Evolutionary conservation across 2,888 invertebrate genomes (phyloP).

Genomic region (Euproctis similis): DNA sequence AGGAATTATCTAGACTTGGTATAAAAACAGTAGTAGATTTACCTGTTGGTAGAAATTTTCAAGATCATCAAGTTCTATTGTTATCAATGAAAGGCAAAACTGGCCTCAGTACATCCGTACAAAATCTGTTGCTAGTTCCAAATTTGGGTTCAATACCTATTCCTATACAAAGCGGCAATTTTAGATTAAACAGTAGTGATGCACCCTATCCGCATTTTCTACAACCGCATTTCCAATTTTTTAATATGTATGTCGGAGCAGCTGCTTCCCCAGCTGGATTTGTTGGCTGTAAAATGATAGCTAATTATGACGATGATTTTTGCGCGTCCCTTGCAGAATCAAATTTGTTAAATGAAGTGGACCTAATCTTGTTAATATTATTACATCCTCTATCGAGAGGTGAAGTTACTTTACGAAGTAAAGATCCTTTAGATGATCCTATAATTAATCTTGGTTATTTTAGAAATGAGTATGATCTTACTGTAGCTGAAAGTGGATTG

Average conservation of each 20-base stretch:
- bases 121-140: conserved; percentile 26
- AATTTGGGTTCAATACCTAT: conserved; percentile 35
- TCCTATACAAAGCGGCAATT: conserved; percentile 43
- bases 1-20: conserved; percentile 33
- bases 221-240: conserved; percentile 51
- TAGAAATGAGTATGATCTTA: conserved; percentile 39
- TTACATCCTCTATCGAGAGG: conserved; percentile 55
- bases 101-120: conserved; percentile 46
- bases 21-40: conserved; percentile 43
- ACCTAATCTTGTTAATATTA: conserved; percentile 31
- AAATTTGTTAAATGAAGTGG: conserved; percentile 40
- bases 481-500: conserved; percentile 33
- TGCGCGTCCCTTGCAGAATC: conserved; percentile 38
- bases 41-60: conserved; percentile 57
- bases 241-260: conserved; percentile 47
- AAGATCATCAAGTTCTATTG: conserved; percentile 43
- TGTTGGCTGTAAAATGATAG: conserved; percentile 28
- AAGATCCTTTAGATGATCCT: conserved; percentile 46
- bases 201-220: conserved; percentile 9
- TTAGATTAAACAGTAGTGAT: conserved; percentile 29
- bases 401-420: conserved; percentile 40
- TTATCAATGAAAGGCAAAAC: conserved; percentile 39
- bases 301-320: conserved; percentile 30
- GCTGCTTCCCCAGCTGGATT: conserved; percentile 32
- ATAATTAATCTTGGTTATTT: conserved; percentile 47